These are phyloP conservation scores for Tokudaia tokunoshimensis DNA, from an alignment of 2,797 vertebrate genomes.

Conservation along the genomic window DNA sequence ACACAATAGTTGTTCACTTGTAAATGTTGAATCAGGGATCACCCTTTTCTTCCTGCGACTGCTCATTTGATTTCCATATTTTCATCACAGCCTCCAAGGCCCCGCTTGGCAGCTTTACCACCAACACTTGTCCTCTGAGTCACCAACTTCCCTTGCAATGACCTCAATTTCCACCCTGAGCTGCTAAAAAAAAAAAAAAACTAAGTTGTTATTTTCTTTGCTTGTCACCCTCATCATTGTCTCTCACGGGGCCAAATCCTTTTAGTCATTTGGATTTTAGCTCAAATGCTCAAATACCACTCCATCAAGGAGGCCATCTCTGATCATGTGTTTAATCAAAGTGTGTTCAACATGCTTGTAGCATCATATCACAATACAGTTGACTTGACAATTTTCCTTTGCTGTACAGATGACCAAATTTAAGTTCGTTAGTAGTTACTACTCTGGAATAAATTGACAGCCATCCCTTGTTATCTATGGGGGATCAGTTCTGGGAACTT, in stretches of 20 bases:
- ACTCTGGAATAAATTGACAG: constrained; percentile 22
- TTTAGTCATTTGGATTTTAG: constrained; percentile 48
- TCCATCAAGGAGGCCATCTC: neutral
- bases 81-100: neutral
- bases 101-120: neutral
- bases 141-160: neutral
- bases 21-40: constrained; percentile 11
- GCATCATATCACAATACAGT: neutral
- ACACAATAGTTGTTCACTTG: neutral
- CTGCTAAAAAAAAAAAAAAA: constrained; percentile 7
- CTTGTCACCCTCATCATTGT: neutral
- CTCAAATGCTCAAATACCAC: neutral
- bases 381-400: neutral
- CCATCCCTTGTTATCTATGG: neutral
- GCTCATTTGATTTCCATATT: neutral
- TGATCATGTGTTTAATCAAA: neutral
- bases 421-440: neutral
- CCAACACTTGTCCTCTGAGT: neutral
- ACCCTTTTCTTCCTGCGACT: neutral
- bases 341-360: neutral
- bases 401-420: neutral
- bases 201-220: neutral
- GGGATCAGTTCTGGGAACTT: neutral
- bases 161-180: constrained; percentile 15
- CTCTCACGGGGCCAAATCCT: neutral